phyloP scores from a whole-genome alignment of 1,140 invertebrate species.

The Bemisia tabaci region DNA sequence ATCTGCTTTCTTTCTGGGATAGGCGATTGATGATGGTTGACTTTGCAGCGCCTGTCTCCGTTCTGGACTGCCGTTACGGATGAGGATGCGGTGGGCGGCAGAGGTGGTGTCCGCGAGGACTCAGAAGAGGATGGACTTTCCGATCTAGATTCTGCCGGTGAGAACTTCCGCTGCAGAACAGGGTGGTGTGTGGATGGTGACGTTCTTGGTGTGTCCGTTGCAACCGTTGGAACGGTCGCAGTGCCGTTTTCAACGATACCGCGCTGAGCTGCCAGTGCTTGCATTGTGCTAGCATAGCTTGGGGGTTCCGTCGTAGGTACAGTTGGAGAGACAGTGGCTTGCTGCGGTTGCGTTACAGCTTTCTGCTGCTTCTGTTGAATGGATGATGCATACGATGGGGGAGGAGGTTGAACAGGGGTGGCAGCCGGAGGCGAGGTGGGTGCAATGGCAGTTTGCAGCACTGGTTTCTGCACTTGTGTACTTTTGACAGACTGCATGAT shows the following conservation, averaged over 20 bases:
- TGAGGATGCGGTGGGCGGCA: constrained; percentile 33
- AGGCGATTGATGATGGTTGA: constrained; percentile 82
- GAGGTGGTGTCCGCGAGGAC: constrained; percentile 31
- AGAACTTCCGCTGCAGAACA: constrained; percentile 46
- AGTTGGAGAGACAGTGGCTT: constrained; percentile 37
- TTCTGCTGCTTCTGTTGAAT: constrained; percentile 53
- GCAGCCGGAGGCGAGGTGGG: constrained; percentile 54
- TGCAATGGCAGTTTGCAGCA: constrained; percentile 83
- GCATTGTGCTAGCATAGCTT: constrained; percentile 83
- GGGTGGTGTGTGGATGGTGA: constrained; percentile 30
- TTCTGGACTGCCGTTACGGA: constrained; percentile 25
- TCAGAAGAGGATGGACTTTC: constrained; percentile 37
- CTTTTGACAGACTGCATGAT: constrained; percentile 94
- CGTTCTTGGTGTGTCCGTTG: not conserved
- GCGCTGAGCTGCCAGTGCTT: constrained; percentile 55
- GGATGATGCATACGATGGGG: constrained; percentile 63
- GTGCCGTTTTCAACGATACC: constrained; percentile 23
- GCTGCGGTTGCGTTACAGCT: constrained; percentile 31
- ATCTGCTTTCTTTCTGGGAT: constrained; percentile 87
- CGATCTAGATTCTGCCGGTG: constrained; percentile 41
- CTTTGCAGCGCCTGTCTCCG: constrained; percentile 37
- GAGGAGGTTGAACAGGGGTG: constrained; percentile 35
- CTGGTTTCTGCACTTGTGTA: constrained; percentile 85
- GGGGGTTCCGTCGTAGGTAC: constrained; percentile 78
- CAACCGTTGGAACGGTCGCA: not conserved